phyloP scores from a whole-genome alignment of 2,113 vertebrate genomes.

The Vidua macroura region DNA sequence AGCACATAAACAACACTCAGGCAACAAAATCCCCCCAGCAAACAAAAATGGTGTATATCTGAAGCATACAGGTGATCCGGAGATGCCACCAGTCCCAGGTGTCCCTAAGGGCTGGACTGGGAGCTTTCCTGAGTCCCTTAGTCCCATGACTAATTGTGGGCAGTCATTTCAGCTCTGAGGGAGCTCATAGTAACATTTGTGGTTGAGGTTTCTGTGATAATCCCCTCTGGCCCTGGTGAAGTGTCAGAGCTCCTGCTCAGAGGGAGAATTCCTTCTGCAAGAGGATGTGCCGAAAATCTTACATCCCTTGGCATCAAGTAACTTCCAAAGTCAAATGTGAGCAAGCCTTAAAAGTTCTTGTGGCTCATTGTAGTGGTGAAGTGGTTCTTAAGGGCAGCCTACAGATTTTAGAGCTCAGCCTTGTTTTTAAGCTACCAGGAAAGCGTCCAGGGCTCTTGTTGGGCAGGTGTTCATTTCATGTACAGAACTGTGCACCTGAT shows the following conservation, averaged over 20 bases:
- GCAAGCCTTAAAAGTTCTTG: neutral
- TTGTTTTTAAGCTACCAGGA: neutral
- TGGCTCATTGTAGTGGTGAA: neutral
- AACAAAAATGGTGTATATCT: neutral
- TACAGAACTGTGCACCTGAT: neutral
- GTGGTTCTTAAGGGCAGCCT: neutral
- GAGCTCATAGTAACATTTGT: neutral
- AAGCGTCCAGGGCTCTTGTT: neutral
- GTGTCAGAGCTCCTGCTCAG: neutral
- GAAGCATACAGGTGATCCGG: rapidly evolving
- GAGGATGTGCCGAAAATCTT: neutral
- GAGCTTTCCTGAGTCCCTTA: neutral
- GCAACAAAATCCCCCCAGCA: rapidly evolving
- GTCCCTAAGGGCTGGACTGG: neutral
- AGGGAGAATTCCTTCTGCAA: neutral
- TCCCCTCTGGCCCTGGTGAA: neutral
- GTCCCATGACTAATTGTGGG: neutral
- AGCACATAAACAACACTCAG: neutral
- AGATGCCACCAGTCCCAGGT: neutral
- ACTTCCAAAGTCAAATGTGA: neutral
- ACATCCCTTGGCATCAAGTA: rapidly evolving
- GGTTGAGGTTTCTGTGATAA: neutral
- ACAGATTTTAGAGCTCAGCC: neutral
- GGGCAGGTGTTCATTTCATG: neutral
- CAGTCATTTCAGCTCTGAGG: neutral